Conservation (phyloP, 2,113 vertebrate genomes). For the Taxidea taxus region DNA sequence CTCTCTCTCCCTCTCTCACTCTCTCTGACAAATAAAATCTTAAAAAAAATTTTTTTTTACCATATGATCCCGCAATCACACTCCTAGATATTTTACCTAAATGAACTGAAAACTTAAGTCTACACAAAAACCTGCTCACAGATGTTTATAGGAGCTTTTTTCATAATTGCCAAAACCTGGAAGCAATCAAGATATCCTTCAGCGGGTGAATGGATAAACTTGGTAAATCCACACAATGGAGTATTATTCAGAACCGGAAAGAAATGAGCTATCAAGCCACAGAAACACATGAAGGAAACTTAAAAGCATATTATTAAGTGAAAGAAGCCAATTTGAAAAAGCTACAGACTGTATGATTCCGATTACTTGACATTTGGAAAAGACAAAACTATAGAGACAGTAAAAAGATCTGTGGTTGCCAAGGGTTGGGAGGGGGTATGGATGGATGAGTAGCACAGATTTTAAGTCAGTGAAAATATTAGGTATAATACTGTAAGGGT, state of each 20-base stretch:
- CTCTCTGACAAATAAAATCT: too few relatives aligned
- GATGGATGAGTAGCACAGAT: background rate
- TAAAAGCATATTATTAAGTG: background rate
- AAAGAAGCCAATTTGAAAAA: background rate
- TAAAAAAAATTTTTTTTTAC: background rate
- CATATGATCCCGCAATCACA: background rate
- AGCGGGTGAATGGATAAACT: background rate
- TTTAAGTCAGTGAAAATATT: background rate
- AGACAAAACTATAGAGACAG: background rate
- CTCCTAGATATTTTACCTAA: background rate
- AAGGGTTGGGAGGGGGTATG: background rate
- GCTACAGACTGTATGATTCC: background rate
- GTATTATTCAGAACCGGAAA: background rate
- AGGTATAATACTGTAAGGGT: background rate
- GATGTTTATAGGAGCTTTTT: background rate
- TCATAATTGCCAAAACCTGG: background rate
- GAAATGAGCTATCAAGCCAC: background rate
- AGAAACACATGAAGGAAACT: background rate
- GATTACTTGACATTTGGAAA: background rate
- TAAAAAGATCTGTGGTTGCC: background rate
- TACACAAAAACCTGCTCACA: background rate
- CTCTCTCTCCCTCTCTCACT: too few relatives aligned
- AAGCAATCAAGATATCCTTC: background rate
- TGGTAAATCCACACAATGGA: background rate
- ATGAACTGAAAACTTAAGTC: background rate